These are phyloP conservation scores for Cynoglossus semilaevis DNA, from an alignment of 2,113 vertebrate species.

Conservation along the genomic window DNA sequence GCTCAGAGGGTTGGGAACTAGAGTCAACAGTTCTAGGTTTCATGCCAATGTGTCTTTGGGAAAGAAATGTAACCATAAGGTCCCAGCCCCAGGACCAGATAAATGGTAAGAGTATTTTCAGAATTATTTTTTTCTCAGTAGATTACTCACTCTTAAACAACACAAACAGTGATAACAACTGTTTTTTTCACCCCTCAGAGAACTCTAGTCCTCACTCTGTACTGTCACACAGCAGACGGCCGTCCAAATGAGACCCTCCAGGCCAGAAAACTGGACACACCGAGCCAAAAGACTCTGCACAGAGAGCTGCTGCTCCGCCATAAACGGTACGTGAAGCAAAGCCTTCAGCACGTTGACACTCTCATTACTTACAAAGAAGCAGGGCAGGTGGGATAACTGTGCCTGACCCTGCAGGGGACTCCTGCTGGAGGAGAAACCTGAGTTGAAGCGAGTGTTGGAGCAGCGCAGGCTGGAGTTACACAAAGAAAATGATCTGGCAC, in stretches of 20 bases:
- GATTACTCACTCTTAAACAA: background rate
- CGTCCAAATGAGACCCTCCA: slow-evolving; percentile 45
- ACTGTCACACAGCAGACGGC: slow-evolving; percentile 24
- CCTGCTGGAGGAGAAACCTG: slow-evolving; percentile 72
- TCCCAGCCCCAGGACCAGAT: too few species aligned
- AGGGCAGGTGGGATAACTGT: slow-evolving; percentile 11
- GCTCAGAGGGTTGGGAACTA: too few species aligned
- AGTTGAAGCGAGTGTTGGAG: slow-evolving; percentile 76
- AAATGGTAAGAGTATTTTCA: too few species aligned
- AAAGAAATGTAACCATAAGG: too few species aligned
- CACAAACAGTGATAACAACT: background rate
- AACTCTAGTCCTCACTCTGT: slow-evolving; percentile 8
- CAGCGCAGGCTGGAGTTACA: slow-evolving; percentile 71
- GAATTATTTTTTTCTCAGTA: too few species aligned
- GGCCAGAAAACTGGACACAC: slow-evolving; percentile 68
- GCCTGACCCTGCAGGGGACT: slow-evolving; percentile 63
- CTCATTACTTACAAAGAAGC: background rate
- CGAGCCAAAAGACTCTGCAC: slow-evolving; percentile 74
- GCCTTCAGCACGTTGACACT: background rate
- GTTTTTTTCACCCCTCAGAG: slow-evolving; percentile 49
- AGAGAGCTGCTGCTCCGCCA: slow-evolving; percentile 79
- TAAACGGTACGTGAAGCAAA: slow-evolving; percentile 66
- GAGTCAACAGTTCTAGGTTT: too few species aligned
- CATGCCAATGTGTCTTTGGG: too few species aligned
- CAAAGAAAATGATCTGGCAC: slow-evolving; percentile 72